Conservation (phyloP, 2,113 vertebrate species). For the Pedionomus torquatus region DNA sequence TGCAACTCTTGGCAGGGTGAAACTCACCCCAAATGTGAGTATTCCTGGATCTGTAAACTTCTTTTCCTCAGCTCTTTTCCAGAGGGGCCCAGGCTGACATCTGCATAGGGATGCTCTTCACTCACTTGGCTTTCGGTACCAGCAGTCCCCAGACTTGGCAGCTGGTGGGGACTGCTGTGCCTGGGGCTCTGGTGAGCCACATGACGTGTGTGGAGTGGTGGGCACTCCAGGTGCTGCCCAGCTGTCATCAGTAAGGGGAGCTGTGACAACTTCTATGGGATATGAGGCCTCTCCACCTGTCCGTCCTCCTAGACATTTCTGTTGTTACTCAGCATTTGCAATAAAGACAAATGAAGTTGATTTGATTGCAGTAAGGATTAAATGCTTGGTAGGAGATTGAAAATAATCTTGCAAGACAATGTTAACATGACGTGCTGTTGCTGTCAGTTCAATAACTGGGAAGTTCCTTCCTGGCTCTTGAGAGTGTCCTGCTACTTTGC, state of each 20-base stretch:
- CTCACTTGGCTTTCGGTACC: not conserved
- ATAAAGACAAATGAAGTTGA: not conserved
- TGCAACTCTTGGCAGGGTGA: not conserved
- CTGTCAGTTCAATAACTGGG: not conserved
- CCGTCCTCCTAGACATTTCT: not conserved
- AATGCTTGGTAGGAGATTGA: not conserved
- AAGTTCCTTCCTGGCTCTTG: not conserved
- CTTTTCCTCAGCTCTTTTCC: not conserved
- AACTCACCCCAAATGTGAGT: not conserved
- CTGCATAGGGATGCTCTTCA: accelerated
- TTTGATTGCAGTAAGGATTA: not conserved
- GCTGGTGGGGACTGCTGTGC: not conserved
- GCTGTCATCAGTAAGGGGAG: not conserved
- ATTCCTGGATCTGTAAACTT: not conserved
- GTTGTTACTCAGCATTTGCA: not conserved
- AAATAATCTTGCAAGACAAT: not conserved
- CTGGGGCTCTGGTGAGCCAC: not conserved
- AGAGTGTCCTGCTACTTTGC: not conserved
- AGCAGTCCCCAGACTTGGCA: not conserved
- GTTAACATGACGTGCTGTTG: accelerated
- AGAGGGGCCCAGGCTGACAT: not conserved
- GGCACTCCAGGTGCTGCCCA: accelerated
- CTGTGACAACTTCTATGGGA: not conserved
- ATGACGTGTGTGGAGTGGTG: accelerated
- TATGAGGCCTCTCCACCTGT: not conserved